Evolutionary conservation across 2,888 invertebrate species (phyloP).

Genomic region (Nudaria mundana): DNA sequence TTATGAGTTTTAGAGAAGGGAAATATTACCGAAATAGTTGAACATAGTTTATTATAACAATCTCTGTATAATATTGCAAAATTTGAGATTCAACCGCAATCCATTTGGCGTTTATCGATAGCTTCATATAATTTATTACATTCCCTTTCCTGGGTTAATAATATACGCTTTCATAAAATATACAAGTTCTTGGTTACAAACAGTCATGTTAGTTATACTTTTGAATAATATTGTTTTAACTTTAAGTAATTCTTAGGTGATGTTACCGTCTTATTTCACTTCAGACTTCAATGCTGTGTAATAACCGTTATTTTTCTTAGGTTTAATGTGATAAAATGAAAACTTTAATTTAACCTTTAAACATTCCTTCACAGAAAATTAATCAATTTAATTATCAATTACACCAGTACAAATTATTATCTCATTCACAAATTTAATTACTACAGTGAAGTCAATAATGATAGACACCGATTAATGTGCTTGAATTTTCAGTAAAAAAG

Average conservation of each 20-base stretch:
- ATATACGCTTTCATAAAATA: too few species aligned
- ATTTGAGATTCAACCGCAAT: constrained; percentile 49
- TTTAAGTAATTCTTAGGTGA: too few species aligned
- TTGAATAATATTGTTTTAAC: too few species aligned
- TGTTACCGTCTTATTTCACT: too few species aligned
- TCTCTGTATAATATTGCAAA: constrained; percentile 25
- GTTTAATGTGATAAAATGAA: too few species aligned
- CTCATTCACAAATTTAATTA: constrained; percentile 24
- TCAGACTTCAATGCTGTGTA: too few species aligned
- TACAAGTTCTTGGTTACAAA: too few species aligned
- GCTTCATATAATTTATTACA: constrained; percentile 62
- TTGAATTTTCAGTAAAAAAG: constrained; percentile 34
- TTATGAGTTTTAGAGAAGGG: constrained; percentile 9
- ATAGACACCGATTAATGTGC: constrained; percentile 32
- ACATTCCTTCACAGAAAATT: too few species aligned
- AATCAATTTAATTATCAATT: not conserved
- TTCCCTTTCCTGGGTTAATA: constrained; percentile 60
- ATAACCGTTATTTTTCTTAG: too few species aligned
- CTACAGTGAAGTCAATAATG: constrained; percentile 28
- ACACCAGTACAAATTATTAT: constrained; percentile 10
- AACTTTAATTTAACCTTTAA: too few species aligned
- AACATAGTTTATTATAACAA: constrained; percentile 19
- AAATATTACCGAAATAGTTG: constrained; percentile 15
- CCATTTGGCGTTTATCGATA: constrained; percentile 52
- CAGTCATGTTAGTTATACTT: too few species aligned